phyloP scores from a whole-genome alignment of 2,113 vertebrate genomes.

The Equus quagga region DNA sequence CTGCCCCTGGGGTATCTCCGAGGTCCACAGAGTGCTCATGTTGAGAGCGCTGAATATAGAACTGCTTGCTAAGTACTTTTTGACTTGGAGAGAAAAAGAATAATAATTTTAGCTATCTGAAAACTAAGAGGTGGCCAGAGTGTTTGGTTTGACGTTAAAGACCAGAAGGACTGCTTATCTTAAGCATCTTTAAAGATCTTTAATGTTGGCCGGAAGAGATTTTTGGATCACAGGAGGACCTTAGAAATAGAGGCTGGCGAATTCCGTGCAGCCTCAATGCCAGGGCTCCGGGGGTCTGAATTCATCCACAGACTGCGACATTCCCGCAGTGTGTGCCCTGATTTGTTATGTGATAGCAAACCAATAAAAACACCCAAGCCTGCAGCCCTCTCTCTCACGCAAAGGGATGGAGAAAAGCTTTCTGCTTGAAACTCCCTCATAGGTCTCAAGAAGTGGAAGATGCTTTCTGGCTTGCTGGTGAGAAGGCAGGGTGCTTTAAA shows the following conservation, averaged over 20 bases:
- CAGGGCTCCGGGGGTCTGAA: background rate
- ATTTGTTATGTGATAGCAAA: background rate
- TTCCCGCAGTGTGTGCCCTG: background rate
- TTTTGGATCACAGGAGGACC: background rate
- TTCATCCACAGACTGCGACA: background rate
- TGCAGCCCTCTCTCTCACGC: background rate
- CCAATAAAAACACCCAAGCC: background rate
- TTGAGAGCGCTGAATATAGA: background rate
- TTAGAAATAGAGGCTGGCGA: background rate
- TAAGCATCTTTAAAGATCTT: background rate
- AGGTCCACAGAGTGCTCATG: background rate
- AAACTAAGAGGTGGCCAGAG: background rate
- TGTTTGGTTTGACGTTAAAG: constrained; percentile 28
- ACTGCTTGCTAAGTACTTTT: background rate
- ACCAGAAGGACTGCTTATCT: background rate
- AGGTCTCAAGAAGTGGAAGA: background rate
- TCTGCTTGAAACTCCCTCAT: background rate
- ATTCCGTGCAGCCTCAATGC: background rate
- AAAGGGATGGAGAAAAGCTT: background rate
- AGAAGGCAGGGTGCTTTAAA: background rate
- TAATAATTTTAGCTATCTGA: background rate
- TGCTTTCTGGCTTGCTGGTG: background rate
- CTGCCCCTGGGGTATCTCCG: background rate
- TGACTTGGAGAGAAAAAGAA: constrained; percentile 2
- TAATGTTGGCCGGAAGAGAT: background rate